These are phyloP conservation scores for Octodonta nipae DNA, from an alignment of 2,888 invertebrate genomes.

Conservation along the genomic window DNA sequence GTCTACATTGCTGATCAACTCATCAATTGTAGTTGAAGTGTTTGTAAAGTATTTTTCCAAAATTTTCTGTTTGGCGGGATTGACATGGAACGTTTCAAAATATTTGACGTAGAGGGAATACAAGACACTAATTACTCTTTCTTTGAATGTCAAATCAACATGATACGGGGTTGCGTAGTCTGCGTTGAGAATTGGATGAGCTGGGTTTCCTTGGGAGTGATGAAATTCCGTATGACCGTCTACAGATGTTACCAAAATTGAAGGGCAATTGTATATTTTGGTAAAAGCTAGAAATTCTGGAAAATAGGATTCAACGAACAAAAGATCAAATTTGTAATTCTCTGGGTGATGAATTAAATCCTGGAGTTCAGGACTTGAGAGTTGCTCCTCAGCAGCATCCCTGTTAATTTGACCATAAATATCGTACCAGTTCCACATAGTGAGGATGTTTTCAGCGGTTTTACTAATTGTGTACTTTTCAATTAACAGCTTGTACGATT, in stretches of 20 bases:
- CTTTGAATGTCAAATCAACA: slow-evolving; percentile 28
- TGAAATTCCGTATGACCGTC: slow-evolving; percentile 12
- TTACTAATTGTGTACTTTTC: slow-evolving; percentile 9
- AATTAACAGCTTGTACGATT: slow-evolving; percentile 6
- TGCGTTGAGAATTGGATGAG: slow-evolving; percentile 15
- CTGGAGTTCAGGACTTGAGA: slow-evolving; percentile 11
- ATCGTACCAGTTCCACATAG: slow-evolving; percentile 10
- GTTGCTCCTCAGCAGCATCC: slow-evolving; percentile 8
- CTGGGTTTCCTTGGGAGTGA: slow-evolving; percentile 15
- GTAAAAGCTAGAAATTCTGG: slow-evolving; percentile 16
- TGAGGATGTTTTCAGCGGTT: slow-evolving; percentile 8
- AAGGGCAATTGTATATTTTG: slow-evolving; percentile 16
- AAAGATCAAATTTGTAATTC: slow-evolving; percentile 16
- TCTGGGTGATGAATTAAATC: slow-evolving; percentile 10
- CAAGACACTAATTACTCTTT: slow-evolving; percentile 17
- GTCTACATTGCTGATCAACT: slow-evolving; percentile 19
- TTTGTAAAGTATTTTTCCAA: slow-evolving; percentile 18
- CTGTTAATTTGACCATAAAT: slow-evolving; percentile 8
- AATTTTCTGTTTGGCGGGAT: slow-evolving; percentile 10
- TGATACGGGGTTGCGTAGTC: slow-evolving; percentile 14
- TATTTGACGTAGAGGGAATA: slow-evolving; percentile 9
- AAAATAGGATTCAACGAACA: slow-evolving; percentile 17
- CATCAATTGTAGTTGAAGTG: slow-evolving; percentile 16
- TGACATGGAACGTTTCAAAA: slow-evolving; percentile 7
- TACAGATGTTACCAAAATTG: slow-evolving; percentile 17